These are phyloP conservation scores for Pampusana beccarii DNA, from an alignment of 2,113 vertebrate genomes.

Conservation along the genomic window DNA sequence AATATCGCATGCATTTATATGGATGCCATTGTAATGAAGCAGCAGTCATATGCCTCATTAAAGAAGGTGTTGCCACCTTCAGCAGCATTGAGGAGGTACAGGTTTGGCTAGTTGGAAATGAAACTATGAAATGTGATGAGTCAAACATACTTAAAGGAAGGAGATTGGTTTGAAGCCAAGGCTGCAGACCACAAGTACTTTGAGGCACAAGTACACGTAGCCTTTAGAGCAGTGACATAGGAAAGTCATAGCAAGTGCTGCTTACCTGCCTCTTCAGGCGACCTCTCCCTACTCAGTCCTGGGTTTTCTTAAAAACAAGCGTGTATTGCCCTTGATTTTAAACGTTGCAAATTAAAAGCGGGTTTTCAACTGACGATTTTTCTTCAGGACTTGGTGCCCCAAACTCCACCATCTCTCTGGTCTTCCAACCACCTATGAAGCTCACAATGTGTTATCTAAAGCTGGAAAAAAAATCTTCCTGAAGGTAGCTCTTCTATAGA, in stretches of 20 bases:
- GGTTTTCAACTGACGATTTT: background rate
- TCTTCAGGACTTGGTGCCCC: background rate
- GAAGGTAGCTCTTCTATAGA: background rate
- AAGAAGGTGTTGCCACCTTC: slow-evolving; percentile 74
- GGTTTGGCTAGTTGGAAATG: slow-evolving; percentile 74
- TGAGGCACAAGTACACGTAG: background rate
- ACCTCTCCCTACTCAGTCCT: background rate
- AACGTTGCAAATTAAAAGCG: background rate
- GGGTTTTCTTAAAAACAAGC: background rate
- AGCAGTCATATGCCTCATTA: slow-evolving; percentile 63
- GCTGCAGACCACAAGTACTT: slow-evolving; percentile 46
- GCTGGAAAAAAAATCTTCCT: background rate
- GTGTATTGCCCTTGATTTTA: background rate
- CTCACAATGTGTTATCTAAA: background rate
- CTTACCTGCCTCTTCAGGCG: background rate
- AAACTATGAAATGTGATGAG: slow-evolving; percentile 71
- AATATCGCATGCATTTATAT: slow-evolving; percentile 53
- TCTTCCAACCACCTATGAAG: rapidly evolving
- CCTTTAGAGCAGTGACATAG: background rate
- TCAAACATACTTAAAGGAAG: slow-evolving; percentile 58
- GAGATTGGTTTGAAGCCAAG: slow-evolving; percentile 20
- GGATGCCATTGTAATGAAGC: slow-evolving; percentile 70
- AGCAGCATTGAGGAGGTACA: slow-evolving; percentile 60
- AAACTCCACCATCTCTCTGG: background rate
- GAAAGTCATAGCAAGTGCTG: background rate